A percentile compares a stretch with the other conserved stretches of the same genome.
Conservation (phyloP, 2,888 invertebrate genomes). For the Drosophila meridionalis region DNA sequence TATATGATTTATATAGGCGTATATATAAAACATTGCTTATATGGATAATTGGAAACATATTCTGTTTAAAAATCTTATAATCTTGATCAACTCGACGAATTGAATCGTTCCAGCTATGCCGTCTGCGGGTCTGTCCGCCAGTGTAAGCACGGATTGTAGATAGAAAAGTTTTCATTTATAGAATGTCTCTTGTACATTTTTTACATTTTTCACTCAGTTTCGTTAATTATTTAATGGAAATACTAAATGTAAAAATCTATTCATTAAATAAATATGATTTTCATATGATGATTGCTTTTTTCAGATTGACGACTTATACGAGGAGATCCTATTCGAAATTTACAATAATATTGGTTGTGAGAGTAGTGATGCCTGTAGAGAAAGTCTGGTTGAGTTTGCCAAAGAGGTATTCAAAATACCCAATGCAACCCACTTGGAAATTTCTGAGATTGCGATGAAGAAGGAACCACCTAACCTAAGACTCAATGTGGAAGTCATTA, state of each 20-base stretch:
- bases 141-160: too few relatives aligned
- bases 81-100: not conserved
- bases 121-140: too few relatives aligned
- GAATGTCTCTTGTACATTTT: too few relatives aligned
- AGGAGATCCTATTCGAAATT: slow-evolving; percentile 93
- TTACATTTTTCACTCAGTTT: too few relatives aligned
- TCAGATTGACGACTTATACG: slow-evolving; percentile 92
- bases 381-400: slow-evolving; percentile 90
- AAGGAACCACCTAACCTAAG: slow-evolving; percentile 94
- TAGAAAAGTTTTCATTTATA: too few relatives aligned
- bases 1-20: not conserved
- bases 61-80: not conserved
- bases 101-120: too few relatives aligned
- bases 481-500: slow-evolving; percentile 93
- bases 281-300: slow-evolving; percentile 3
- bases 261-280: not conserved
- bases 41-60: not conserved
- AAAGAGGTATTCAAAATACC: slow-evolving; percentile 92
- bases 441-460: slow-evolving; percentile 89
- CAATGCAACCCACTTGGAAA: slow-evolving; percentile 90
- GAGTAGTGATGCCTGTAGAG: slow-evolving; percentile 89
- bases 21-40: not conserved
- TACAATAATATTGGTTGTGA: slow-evolving; percentile 93
- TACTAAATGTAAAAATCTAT: not conserved
- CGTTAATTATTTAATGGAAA: not conserved